Conservation (phyloP, 2,797 vertebrate genomes). For the Pseudotriccus pelzelni region DNA sequence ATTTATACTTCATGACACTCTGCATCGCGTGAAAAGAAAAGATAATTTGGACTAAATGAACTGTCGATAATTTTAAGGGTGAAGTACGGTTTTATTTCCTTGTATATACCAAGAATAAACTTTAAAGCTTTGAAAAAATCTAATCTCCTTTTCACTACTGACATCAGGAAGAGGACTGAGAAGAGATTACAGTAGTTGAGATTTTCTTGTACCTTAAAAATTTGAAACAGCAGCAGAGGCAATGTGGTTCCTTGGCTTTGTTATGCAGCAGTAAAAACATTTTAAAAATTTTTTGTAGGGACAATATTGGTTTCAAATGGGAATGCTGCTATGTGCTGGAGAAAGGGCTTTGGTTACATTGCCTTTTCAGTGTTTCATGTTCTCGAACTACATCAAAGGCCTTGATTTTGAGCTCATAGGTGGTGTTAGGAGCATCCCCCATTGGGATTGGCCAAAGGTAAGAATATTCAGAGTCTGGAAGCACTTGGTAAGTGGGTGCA, state of each 20-base stretch:
- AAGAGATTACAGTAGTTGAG: not conserved
- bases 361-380: not conserved
- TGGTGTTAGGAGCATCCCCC: not conserved
- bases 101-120: not conserved
- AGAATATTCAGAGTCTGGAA: not conserved
- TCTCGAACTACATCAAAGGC: not conserved
- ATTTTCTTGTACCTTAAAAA: not conserved
- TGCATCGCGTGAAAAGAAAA: not conserved
- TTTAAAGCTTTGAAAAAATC: not conserved
- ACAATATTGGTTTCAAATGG: not conserved
- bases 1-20: not conserved
- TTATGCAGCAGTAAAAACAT: not conserved
- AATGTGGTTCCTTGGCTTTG: not conserved
- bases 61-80: not conserved
- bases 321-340: not conserved
- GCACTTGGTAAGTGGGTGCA: not conserved
- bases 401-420: not conserved
- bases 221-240: not conserved
- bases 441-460: not conserved
- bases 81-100: not conserved
- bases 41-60: not conserved
- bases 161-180: not conserved
- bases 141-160: not conserved
- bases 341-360: not conserved
- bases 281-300: not conserved